These are phyloP conservation scores for Hozukius guyotensis DNA, from an alignment of 2,797 vertebrate genomes.

Conservation along the genomic window DNA sequence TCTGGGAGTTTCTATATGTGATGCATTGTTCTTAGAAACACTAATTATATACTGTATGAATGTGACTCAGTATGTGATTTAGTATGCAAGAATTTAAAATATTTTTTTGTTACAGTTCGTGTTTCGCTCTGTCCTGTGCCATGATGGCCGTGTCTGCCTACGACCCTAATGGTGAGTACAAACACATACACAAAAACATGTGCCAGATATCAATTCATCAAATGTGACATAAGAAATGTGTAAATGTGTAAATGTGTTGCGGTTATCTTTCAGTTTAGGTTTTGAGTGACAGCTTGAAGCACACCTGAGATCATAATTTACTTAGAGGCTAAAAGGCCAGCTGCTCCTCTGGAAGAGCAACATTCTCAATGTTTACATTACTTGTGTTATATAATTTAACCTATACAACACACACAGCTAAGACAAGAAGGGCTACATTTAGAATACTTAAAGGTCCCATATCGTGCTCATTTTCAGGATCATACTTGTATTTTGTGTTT, in stretches of 20 bases:
- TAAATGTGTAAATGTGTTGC: background rate
- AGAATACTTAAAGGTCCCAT: background rate
- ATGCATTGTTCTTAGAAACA: background rate
- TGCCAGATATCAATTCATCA: background rate
- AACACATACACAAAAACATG: background rate
- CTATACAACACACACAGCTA: background rate
- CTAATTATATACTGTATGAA: too few relatives aligned
- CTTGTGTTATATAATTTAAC: background rate
- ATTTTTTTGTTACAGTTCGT: constrained; percentile 72
- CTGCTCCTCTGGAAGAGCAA: background rate
- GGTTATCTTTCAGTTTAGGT: background rate
- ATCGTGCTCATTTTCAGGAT: too few relatives aligned
- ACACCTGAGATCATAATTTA: background rate
- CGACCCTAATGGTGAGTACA: constrained; percentile 80
- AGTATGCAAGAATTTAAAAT: background rate
- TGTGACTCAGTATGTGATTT: background rate
- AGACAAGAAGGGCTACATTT: background rate
- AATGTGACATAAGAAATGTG: background rate
- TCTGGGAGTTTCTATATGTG: background rate
- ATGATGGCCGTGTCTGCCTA: constrained; percentile 87
- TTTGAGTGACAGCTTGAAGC: background rate
- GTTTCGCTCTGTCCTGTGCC: constrained; percentile 87
- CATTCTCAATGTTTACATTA: background rate
- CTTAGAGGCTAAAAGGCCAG: background rate
- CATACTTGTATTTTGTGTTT: too few relatives aligned